Conservation (phyloP, 2,888 invertebrate species). For the Pheosia tremula region DNA sequence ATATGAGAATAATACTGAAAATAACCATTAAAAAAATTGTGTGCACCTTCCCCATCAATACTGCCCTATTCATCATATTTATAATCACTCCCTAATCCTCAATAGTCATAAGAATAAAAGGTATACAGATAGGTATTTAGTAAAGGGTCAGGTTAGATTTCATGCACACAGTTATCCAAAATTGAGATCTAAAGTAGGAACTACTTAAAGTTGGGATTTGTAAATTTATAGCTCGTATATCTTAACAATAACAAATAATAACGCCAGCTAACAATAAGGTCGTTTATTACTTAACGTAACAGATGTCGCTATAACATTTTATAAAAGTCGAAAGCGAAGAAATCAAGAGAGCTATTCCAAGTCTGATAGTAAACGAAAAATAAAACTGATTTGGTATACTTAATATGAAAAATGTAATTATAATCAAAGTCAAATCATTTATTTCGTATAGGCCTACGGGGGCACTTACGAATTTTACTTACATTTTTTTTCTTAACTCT, state of each 20-base stretch:
- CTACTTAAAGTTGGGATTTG: constrained; percentile 41
- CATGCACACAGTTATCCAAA: constrained; percentile 44
- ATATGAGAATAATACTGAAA: neutral
- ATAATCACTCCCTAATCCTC: neutral
- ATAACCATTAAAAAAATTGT: neutral
- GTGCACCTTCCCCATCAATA: neutral
- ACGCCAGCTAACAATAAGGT: constrained; percentile 18
- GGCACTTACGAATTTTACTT: no score
- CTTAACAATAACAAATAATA: neutral
- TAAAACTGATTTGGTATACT: no score
- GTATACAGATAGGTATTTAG: constrained; percentile 13
- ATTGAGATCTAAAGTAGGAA: constrained; percentile 36
- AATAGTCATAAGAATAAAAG: constrained; percentile 16
- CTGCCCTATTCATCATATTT: neutral
- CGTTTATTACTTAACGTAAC: neutral
- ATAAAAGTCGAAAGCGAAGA: neutral
- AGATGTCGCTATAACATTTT: neutral
- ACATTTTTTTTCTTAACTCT: no score
- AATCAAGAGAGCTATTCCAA: neutral
- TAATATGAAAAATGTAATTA: no score
- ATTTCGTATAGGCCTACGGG: no score
- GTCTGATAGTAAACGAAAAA: no score
- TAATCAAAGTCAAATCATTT: no score
- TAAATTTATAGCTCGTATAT: constrained; percentile 31
- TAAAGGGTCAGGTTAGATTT: constrained; percentile 22